A percentile compares a stretch with the other conserved stretches of the same genome.
Evolutionary conservation across 1,140 invertebrate genomes (phyloP).

Genomic region (Trichoplusia ni): DNA sequence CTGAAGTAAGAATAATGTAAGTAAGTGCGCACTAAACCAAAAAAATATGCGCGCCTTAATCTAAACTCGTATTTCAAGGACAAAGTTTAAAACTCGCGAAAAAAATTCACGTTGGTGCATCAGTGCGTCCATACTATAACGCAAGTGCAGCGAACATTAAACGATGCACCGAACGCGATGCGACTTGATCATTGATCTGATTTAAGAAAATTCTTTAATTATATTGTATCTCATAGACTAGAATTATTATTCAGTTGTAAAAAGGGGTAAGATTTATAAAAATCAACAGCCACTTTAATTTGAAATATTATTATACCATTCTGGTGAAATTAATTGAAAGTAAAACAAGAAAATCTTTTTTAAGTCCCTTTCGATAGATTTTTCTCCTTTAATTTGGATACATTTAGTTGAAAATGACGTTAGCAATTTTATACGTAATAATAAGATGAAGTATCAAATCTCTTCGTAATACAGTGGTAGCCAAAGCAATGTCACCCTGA

Average conservation of each 20-base stretch:
- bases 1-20: slow-evolving; percentile 14
- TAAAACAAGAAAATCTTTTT: no score
- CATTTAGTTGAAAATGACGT: no score
- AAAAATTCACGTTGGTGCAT: slow-evolving; percentile 75
- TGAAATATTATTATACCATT: no score
- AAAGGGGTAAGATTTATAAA: no score
- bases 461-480: slow-evolving; percentile 29
- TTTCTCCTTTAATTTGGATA: no score
- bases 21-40: slow-evolving; percentile 18
- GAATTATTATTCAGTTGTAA: no score
- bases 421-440: background rate
- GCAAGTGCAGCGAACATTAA: slow-evolving; percentile 72
- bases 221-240: no score
- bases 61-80: slow-evolving; percentile 80
- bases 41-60: slow-evolving; percentile 64
- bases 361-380: no score
- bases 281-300: no score
- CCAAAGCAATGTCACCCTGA: slow-evolving; percentile 72
- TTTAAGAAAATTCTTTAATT: no score
- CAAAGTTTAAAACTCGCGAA: slow-evolving; percentile 69
- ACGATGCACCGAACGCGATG: slow-evolving; percentile 18
- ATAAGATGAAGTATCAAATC: slow-evolving; percentile 52
- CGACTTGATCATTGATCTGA: slow-evolving; percentile 51
- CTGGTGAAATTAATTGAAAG: no score
- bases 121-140: slow-evolving; percentile 71